Percentiles rank a stretch among this genome's conserved stretches.
phyloP scores from a whole-genome alignment of 2,888 invertebrate genomes.

The Phrixothrix hirtus region DNA sequence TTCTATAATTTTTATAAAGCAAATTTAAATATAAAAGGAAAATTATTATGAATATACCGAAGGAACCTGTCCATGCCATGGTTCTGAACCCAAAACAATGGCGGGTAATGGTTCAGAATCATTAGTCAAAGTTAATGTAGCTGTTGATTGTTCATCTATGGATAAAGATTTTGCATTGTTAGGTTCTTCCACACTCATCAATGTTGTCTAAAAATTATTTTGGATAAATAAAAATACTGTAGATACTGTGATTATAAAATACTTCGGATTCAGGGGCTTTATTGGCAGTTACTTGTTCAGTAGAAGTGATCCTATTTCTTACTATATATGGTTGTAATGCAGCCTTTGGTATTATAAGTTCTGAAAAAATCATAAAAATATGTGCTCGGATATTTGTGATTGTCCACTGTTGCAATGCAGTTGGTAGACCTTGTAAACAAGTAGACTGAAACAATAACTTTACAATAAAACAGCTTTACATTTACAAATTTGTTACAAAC shows the following conservation, averaged over 20 bases:
- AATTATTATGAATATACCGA: constrained; percentile 51
- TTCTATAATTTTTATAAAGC: constrained; percentile 58
- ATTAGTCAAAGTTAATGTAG: constrained; percentile 40
- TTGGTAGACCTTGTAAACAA: constrained; percentile 47
- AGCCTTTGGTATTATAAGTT: constrained; percentile 44
- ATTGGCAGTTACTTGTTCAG: too few relatives aligned
- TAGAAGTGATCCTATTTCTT: constrained; percentile 38
- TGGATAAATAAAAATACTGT: too few relatives aligned
- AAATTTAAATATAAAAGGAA: not conserved
- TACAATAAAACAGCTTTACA: not conserved
- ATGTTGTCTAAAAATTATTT: too few relatives aligned
- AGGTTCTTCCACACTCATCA: too few relatives aligned
- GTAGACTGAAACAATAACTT: constrained; percentile 38
- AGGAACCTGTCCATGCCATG: constrained; percentile 68
- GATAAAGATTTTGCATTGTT: too few relatives aligned
- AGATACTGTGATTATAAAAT: too few relatives aligned
- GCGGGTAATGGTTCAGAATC: constrained; percentile 56
- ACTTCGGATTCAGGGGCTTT: too few relatives aligned
- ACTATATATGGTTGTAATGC: constrained; percentile 50
- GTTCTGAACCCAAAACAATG: constrained; percentile 61
- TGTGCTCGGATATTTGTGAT: constrained; percentile 44
- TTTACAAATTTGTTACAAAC: constrained; percentile 44
- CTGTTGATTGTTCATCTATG: constrained; percentile 33
- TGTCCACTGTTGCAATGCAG: constrained; percentile 51
- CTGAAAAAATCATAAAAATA: constrained; percentile 43